A percentile compares a stretch with the other conserved stretches of the same genome.
phyloP scores from a whole-genome alignment of 2,888 invertebrate species.

The Miltochrista miniata region DNA sequence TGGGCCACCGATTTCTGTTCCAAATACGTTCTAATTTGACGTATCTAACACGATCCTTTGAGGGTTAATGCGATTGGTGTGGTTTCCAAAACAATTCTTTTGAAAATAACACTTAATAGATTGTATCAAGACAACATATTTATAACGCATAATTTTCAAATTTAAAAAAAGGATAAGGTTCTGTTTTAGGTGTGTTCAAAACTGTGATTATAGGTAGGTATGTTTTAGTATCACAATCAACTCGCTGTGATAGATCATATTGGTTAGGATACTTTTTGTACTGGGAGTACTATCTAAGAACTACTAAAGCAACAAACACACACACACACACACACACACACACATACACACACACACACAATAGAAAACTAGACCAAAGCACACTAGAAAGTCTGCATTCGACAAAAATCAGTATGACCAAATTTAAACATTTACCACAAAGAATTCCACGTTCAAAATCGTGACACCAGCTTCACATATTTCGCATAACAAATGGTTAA shows the following conservation, averaged over 20 bases:
- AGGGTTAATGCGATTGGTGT: conserved; percentile 57
- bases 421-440: neutral
- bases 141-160: conserved; percentile 5
- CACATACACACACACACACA: too few species aligned
- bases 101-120: conserved; percentile 26
- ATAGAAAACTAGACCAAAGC: too few species aligned
- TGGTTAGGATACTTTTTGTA: too few species aligned
- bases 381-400: too few species aligned
- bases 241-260: too few species aligned
- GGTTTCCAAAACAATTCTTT: conserved; percentile 49
- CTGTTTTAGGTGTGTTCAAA: too few species aligned
- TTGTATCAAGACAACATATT: conserved; percentile 10
- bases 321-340: too few species aligned
- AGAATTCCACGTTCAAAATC: conserved; percentile 17
- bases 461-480: conserved; percentile 50
- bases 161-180: neutral
- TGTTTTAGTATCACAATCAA: too few species aligned
- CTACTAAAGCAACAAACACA: too few species aligned
- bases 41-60: conserved; percentile 63
- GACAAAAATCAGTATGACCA: too few species aligned
- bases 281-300: too few species aligned
- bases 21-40: conserved; percentile 59
- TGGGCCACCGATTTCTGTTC: conserved; percentile 61
- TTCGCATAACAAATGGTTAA: conserved; percentile 60
- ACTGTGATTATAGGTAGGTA: too few species aligned